Base-by-base conservation (phyloP, 1,140 invertebrate species). In the Cheumatopsyche charites region DNA sequence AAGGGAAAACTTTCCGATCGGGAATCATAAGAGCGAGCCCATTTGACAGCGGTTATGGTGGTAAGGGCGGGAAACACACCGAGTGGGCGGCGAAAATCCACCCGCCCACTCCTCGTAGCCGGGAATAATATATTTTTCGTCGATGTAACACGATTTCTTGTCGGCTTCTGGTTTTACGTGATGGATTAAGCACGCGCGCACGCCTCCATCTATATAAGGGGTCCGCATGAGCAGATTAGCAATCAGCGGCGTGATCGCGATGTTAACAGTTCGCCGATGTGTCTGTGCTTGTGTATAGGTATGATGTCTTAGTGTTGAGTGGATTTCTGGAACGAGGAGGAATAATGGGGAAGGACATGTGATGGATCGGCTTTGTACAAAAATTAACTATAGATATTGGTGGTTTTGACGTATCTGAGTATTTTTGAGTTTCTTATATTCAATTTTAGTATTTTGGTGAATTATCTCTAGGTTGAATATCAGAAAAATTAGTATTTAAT, bases 121-220 rank as follows among this genome's bases (percentile, higher is more conserved):
- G 62, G 62, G 67, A 29, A 49, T 80, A 84, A 85, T 85, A 85
- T 82, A 85, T 85, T 85, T 85, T 84, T 85, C 83, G 83, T 85
- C 84, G 82, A 75, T 75, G 71, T 75, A 71, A 75, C 83, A 83
- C 83, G 83, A 83, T 85, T 85, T 85, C 82, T 83, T 82, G 83
- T 80, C 80, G 82, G 80, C 80, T 82, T 78, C 79, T 80, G 78
- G 81, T 83, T 67, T 74, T 85, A 84, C 83, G 83, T 85, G 83
- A 85, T 82, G 82, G 83, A 85, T 85, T 85, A 85, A 83, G 81
- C 79, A 36, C 65, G 74, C 63, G 49, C 55, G 13, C 63, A 41
- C 55, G 13, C 21, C 62, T 71, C 49, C 52, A 36, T 36, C 29
- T 36, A 36, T 36, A 36, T 79, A 80, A 43, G 62, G 42, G 43